phyloP scores from a whole-genome alignment of 2,797 vertebrate species.

The Enteromius argenteus region DNA sequence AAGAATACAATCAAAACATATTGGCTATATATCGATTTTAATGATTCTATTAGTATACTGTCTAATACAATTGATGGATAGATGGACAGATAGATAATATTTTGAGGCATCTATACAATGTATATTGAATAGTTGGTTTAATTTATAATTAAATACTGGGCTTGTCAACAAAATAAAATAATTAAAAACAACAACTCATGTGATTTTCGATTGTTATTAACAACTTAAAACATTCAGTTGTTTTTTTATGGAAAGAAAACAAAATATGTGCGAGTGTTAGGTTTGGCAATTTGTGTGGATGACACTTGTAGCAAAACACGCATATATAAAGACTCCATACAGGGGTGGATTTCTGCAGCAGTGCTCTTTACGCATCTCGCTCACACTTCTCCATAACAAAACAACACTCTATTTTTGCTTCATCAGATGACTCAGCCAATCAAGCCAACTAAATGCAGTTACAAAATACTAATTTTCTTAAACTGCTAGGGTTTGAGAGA shows the following conservation, averaged over 20 bases:
- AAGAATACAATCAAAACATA: too few relatives aligned
- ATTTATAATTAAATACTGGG: not conserved
- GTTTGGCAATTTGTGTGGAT: not conserved
- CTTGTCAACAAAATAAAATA: not conserved
- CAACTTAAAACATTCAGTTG: not conserved
- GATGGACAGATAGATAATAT: too few relatives aligned
- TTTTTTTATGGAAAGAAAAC: not conserved
- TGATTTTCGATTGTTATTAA: not conserved
- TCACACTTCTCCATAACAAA: conserved; percentile 15
- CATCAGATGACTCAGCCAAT: conserved; percentile 20
- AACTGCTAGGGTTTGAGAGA: not conserved
- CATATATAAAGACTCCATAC: not conserved
- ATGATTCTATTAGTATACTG: too few relatives aligned
- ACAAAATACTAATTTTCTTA: not conserved
- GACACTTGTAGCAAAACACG: not conserved
- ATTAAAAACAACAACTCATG: not conserved
- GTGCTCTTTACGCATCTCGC: not conserved
- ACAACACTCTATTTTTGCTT: conserved; percentile 25
- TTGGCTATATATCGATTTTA: not conserved
- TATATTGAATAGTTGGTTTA: not conserved
- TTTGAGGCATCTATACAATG: not conserved
- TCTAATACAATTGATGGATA: not conserved
- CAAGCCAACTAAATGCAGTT: not conserved
- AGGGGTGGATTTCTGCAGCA: not conserved
- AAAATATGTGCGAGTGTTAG: not conserved